Percentiles rank a stretch among this genome's conserved stretches.
phyloP scores from a whole-genome alignment of 2,888 invertebrate species.

The Conus canariensis region DNA sequence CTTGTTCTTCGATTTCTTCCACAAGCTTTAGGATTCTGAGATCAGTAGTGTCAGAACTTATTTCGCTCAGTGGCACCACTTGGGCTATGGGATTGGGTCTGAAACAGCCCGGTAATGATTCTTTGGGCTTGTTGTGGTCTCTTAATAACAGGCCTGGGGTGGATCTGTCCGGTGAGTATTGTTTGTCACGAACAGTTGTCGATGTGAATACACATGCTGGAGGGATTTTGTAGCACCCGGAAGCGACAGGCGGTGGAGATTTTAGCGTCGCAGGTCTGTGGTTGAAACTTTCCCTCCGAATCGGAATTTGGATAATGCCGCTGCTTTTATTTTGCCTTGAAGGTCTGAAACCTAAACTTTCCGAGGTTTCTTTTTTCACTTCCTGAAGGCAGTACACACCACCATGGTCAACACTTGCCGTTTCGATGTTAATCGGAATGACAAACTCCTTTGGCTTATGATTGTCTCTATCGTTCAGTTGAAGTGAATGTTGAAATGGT shows the following conservation, averaged over 20 bases:
- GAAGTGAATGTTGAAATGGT: neutral
- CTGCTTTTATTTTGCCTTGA: no score
- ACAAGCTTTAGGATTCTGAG: neutral
- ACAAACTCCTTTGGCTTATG: neutral
- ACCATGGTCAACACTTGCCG: neutral
- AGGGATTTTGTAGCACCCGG: no score
- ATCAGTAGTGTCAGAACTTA: neutral
- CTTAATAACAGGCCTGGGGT: neutral
- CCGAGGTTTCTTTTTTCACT: neutral
- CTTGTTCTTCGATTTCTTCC: constrained; percentile 9
- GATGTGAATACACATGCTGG: no score
- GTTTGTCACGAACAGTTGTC: no score
- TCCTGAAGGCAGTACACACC: neutral
- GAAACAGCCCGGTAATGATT: neutral
- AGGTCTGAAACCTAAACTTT: no score
- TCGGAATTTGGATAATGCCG: neutral
- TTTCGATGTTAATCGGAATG: neutral
- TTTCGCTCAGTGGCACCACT: neutral
- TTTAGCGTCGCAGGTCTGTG: no score
- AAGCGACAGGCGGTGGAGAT: no score
- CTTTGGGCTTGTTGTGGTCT: neutral
- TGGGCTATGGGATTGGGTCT: neutral
- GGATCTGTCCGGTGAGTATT: neutral
- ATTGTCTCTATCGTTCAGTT: neutral
- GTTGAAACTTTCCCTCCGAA: neutral